A percentile compares a stretch with the other conserved stretches of the same genome.
These are phyloP conservation scores for Cydia strobilella DNA, from an alignment of 1,140 invertebrate species.

Conservation along the genomic window DNA sequence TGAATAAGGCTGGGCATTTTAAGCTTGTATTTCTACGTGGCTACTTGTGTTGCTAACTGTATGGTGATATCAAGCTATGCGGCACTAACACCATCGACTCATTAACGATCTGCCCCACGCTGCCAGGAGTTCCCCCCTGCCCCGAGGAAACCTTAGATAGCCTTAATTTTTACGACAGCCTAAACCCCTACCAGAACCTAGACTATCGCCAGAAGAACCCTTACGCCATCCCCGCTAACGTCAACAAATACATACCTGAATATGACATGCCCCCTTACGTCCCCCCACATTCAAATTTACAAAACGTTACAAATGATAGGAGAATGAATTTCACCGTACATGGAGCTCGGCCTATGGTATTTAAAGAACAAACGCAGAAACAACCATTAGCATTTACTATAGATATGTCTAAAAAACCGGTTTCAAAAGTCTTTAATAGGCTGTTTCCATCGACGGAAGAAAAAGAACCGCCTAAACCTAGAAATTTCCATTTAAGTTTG, in stretches of 20 bases:
- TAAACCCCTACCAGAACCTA: slow-evolving; percentile 60
- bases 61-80: background rate
- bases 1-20: background rate
- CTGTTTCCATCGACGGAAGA: slow-evolving; percentile 64
- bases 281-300: slow-evolving; percentile 50
- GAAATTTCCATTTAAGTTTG: slow-evolving; percentile 74
- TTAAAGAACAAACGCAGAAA: slow-evolving; percentile 61
- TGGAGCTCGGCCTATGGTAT: slow-evolving; percentile 50
- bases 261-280: slow-evolving; percentile 56
- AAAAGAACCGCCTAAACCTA: slow-evolving; percentile 59
- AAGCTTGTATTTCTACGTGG: no score
- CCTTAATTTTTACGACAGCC: slow-evolving; percentile 70
- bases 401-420: slow-evolving; percentile 66
- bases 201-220: slow-evolving; percentile 76
- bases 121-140: slow-evolving; percentile 65
- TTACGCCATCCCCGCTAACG: slow-evolving; percentile 78
- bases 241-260: slow-evolving; percentile 71
- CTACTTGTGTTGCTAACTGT: background rate
- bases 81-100: slow-evolving; percentile 45
- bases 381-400: slow-evolving; percentile 66
- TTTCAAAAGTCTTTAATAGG: slow-evolving; percentile 75
- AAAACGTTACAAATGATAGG: slow-evolving; percentile 40
- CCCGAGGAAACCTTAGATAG: slow-evolving; percentile 73
- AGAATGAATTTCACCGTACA: slow-evolving; percentile 51
- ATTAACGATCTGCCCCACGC: slow-evolving; percentile 60